Conservation (phyloP, 1,140 invertebrate genomes). For the Drosophila orosa region DNA sequence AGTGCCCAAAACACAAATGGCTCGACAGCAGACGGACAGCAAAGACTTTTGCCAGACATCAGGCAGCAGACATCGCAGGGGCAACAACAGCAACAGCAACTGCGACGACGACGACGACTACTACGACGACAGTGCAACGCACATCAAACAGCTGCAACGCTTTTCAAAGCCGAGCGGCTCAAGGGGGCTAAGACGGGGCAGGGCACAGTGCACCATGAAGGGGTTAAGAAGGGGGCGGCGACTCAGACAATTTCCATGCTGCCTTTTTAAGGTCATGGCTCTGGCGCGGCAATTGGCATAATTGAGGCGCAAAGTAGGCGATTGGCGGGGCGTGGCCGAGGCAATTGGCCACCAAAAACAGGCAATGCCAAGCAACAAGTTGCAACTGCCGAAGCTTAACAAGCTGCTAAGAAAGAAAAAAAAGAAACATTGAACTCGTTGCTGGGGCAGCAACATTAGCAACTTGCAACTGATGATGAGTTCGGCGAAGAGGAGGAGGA, state of each 20-base stretch:
- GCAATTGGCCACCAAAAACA: conserved; percentile 51
- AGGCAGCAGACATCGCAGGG: conserved; percentile 9
- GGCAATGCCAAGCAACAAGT: conserved; percentile 60
- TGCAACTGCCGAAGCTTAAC: conserved; percentile 39
- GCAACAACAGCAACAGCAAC: conserved; percentile 8
- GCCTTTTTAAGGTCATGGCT: conserved; percentile 82
- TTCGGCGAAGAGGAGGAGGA: background rate
- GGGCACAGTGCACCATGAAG: conserved; percentile 1
- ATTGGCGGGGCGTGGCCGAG: conserved; percentile 51
- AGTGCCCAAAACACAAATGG: conserved; percentile 32
- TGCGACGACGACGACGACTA: conserved; percentile 14
- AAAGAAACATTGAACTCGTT: conserved; percentile 26
- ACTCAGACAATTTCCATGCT: conserved; percentile 78
- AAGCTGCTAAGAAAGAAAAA: background rate
- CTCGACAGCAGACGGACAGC: conserved; percentile 32
- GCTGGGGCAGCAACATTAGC: conserved; percentile 19
- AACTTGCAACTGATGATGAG: conserved; percentile 25
- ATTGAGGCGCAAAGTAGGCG: conserved; percentile 78
- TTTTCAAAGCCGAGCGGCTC: conserved; percentile 25
- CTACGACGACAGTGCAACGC: conserved; percentile 46
- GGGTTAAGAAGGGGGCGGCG: conserved; percentile 13
- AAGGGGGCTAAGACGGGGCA: conserved; percentile 6
- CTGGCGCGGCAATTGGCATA: conserved; percentile 74
- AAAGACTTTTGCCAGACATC: conserved; percentile 28
- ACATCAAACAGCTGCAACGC: conserved; percentile 66